These are phyloP conservation scores for Macropodus opercularis DNA, from an alignment of 2,797 vertebrate species.

Conservation along the genomic window DNA sequence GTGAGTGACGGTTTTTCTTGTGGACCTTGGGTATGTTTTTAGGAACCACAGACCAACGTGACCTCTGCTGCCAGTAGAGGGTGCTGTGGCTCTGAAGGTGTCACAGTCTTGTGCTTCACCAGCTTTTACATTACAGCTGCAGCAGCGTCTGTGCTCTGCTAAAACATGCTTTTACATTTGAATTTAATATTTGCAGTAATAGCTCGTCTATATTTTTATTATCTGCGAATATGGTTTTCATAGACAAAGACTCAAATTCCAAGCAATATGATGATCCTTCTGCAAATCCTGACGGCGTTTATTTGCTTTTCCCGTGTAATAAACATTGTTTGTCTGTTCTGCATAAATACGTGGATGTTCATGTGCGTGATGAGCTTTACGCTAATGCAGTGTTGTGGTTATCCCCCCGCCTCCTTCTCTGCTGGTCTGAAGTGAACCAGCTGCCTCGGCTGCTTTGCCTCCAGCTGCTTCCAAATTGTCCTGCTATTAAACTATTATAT, in stretches of 20 bases:
- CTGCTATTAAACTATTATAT: conserved; percentile 90
- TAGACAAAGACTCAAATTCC: conserved; percentile 17
- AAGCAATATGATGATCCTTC: conserved; percentile 36
- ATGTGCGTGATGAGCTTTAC: conserved; percentile 44
- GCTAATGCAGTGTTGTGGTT: conserved; percentile 53
- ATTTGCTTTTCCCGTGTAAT: conserved; percentile 26
- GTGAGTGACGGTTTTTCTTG: conserved; percentile 79
- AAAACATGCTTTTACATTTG: conserved; percentile 17
- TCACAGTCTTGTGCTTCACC: conserved; percentile 14
- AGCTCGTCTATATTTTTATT: conserved; percentile 19
- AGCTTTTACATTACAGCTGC: conserved; percentile 17
- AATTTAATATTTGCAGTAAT: conserved; percentile 10
- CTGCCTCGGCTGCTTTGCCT: conserved; percentile 83
- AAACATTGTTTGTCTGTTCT: conserved; percentile 7
- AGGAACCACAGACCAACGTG: conserved; percentile 69
- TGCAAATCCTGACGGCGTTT: conserved; percentile 18
- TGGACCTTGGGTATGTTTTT: conserved; percentile 73
- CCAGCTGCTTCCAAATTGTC: conserved; percentile 91
- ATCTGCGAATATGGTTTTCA: conserved; percentile 11
- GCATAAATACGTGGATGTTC: conserved; percentile 18
- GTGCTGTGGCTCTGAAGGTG: conserved; percentile 60
- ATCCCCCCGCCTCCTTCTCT: conserved; percentile 23
- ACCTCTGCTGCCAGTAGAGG: conserved; percentile 68
- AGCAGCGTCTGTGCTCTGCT: conserved; percentile 13
- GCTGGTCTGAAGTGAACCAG: conserved; percentile 81